These are phyloP conservation scores for Amblyraja radiata DNA, from an alignment of 2,797 vertebrate species.

Conservation along the genomic window DNA sequence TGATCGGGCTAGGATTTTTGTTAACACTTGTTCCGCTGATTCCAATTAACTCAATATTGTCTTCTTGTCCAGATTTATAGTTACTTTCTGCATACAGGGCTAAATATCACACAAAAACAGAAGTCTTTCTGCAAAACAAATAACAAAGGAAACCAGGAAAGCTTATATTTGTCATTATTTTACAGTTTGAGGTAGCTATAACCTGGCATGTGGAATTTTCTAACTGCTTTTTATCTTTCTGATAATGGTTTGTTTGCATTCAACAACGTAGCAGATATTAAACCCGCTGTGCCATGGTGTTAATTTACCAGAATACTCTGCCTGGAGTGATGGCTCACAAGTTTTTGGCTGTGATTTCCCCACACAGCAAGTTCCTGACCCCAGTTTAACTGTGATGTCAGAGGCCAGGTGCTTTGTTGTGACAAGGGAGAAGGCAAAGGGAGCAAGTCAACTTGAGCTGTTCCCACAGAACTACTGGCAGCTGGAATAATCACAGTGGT, in stretches of 20 bases:
- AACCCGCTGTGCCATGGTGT: not conserved
- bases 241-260: not conserved
- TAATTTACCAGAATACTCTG: not conserved
- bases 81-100: not conserved
- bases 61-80: not conserved
- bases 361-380: not conserved
- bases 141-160: not conserved
- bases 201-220: not conserved
- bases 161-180: not conserved
- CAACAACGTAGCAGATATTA: not conserved
- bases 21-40: not conserved
- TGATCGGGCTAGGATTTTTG: not conserved
- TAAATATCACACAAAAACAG: not conserved
- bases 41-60: not conserved
- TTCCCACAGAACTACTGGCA: not conserved
- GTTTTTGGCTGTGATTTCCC: constrained; percentile 17
- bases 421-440: not conserved
- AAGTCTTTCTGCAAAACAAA: not conserved
- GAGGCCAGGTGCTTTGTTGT: not conserved
- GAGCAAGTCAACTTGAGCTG: not conserved
- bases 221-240: not conserved
- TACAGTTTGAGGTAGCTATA: not conserved
- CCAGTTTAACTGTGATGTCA: not conserved
- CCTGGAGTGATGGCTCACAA: not conserved
- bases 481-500: constrained; percentile 2